Evolutionary conservation across 2,888 invertebrate genomes (phyloP), one percentile per base, ranked within the genome.

Genomic region (Encarsia formosa): DNA sequence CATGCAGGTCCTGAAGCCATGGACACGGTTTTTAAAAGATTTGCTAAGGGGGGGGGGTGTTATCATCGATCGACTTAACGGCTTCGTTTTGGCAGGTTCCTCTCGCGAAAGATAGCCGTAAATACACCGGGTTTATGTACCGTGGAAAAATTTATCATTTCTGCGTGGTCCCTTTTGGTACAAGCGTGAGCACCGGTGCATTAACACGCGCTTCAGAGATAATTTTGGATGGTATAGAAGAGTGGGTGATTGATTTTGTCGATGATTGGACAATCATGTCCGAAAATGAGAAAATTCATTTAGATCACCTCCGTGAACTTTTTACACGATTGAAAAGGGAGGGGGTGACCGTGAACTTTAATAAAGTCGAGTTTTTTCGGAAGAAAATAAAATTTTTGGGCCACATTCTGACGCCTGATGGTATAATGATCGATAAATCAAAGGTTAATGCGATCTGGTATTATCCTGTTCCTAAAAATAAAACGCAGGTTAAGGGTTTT

Each of bases 401-500:
- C 11, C 31, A 31, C 15, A 31, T 31, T 3, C 11, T 31, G 13
- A 31, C 4, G 11, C 31, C 13, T 6, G 31, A 31, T 4, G 6
- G 31, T 31, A 6, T 31, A 4, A 4, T 4, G 15, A 31, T 31
- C 6, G 6, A 31, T 6, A 11, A 3, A 4, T 11, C 11, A n/a
- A 31, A 31, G 6, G 31, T 31, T 4, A n/a, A 11, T 4, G 31
- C 31, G 4, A 31, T 31, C 4, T 3, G 6, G 4, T n/a, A 31
- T 31, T 31, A n/a, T 4, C 15, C 31, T 11, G 31, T 15, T 6
- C 61, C 61, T 1, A 46, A 24, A 16, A 61, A 54, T 20, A 18
- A 46, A 6, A 63, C 57, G 38, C 54, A 58, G 35, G 19, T 61
- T 2, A 29, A 58, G 4, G 57, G 52, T 8, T 61, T 63, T 45